A percentile compares a stretch with the other conserved stretches of the same genome.
Conservation (phyloP, 2,888 invertebrate species). For the Ormyrus pomaceus region DNA sequence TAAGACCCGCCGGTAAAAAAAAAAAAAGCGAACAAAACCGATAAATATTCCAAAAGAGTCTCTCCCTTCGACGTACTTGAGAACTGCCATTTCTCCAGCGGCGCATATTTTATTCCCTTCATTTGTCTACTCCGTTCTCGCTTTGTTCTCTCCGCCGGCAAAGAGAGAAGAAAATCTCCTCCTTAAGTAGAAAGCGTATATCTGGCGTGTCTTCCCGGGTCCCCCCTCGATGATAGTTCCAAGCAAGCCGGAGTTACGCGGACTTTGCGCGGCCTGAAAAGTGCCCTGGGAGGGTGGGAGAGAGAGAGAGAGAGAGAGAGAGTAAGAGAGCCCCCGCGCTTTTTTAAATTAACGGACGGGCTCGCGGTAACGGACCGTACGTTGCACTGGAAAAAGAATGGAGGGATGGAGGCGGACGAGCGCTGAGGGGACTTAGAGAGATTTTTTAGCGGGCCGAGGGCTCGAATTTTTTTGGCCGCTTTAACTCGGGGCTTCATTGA, state of each 20-base stretch:
- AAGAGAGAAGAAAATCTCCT: conserved; percentile 4
- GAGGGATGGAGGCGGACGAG: background rate
- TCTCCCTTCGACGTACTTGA: background rate
- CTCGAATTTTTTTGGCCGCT: background rate
- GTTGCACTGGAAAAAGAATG: background rate
- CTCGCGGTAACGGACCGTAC: background rate
- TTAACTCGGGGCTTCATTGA: background rate
- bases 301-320: no score
- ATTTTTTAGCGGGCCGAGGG: background rate
- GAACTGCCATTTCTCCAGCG: conserved; percentile 1
- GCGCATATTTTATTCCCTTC: conserved; percentile 32
- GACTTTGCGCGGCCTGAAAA: conserved; percentile 36
- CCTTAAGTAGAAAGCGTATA: conserved; percentile 12
- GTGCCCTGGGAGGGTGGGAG: conserved; percentile 24
- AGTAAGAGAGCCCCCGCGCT: background rate
- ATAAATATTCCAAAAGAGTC: conserved; percentile 11
- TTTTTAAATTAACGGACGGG: conserved; percentile 42
- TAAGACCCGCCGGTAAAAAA: background rate
- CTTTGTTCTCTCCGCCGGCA: conserved; percentile 15
- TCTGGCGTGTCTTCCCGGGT: background rate
- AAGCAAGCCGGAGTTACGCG: conserved; percentile 36
- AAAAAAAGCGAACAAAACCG: background rate
- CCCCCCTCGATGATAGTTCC: conserved; percentile 33
- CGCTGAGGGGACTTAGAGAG: background rate
- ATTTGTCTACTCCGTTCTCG: conserved; percentile 29